Base-by-base conservation (phyloP, 64 coral and sea anemone species). In the Stylophora pistillata region DNA sequence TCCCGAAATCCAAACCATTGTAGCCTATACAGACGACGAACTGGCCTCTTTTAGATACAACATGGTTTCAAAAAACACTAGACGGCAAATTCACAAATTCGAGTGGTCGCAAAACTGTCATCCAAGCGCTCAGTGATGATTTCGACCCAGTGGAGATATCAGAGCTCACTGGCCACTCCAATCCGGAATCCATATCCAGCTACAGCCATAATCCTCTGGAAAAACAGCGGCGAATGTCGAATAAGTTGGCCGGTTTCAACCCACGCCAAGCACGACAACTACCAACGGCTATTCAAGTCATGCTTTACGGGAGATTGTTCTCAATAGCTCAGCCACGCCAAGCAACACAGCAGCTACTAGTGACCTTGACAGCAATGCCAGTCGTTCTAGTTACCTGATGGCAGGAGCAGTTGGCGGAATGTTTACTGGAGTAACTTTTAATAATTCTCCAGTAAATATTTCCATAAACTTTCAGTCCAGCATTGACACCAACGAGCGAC, bases 141-240 rank as follows among this genome's bases (percentile, higher is more conserved):
- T 90, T 90, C 72, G 23, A 83, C 78, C 78, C 78, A 72, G 65
- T 90, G 17, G 89, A 90, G 64, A 90, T 90, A 47, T 90, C 78
- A 53, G 69, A 90, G 65, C 78, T 90, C 17, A 83, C 89, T 37
- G 78, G 78, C 58, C 83, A 92, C 59, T 83, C 76, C 41, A 92
- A 87, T 64, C 58, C 84, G 30, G 90, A 87, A 78, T 92, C 83
- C 59, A 82, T 93, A 63, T 73, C 41, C 73, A 93, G 91, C 54
- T 93, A 88, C 76, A 93, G 85, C 61, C 91, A 88, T 69, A 93
- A 93, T 86, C 91, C 76, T 47, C 70, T 93, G 76, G 91, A 93
- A 71, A 93, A 92, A 58, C n/a, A n/a, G n/a, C n/a, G n/a, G n/a
- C n/a, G n/a, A n/a, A n/a, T n/a, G n/a, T n/a, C n/a, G n/a, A n/a